phyloP scores from a whole-genome alignment of 1,140 invertebrate genomes.

The Harpegnathos saltator region DNA sequence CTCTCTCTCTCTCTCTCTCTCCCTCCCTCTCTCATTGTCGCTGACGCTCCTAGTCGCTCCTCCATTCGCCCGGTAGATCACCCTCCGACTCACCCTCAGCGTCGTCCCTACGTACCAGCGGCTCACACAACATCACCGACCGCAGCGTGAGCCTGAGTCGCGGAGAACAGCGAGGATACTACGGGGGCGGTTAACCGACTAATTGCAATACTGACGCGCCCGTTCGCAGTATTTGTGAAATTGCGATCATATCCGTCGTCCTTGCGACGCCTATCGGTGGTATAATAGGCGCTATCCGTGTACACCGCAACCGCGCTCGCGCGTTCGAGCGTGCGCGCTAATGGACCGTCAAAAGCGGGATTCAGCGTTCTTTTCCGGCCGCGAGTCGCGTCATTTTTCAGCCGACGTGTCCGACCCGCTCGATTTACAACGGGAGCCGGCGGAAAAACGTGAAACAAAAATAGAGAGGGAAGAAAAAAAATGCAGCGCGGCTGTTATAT shows the following conservation, averaged over 20 bases:
- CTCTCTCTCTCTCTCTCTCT: background rate
- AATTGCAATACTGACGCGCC: conserved; percentile 81
- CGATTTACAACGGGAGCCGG: conserved; percentile 31
- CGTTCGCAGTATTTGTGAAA: conserved; percentile 78
- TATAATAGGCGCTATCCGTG: conserved; percentile 46
- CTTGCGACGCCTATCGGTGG: conserved; percentile 53
- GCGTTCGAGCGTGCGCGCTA: conserved; percentile 37
- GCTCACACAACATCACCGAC: conserved; percentile 57
- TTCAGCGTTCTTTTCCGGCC: conserved; percentile 58
- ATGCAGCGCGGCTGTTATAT: conserved; percentile 45
- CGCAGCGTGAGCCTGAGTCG: conserved; percentile 51
- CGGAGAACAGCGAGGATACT: conserved; percentile 41
- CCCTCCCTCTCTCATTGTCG: background rate
- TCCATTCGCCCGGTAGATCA: background rate
- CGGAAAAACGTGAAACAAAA: background rate
- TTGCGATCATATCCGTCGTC: conserved; percentile 75
- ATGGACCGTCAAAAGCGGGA: conserved; percentile 61
- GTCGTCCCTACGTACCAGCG: conserved; percentile 39
- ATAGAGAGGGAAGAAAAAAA: conserved; percentile 13
- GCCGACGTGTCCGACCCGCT: conserved; percentile 36
- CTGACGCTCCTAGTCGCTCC: conserved; percentile 25
- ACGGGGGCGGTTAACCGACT: conserved; percentile 79
- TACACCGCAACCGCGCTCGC: conserved; percentile 13
- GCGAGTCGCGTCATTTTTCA: conserved; percentile 66
- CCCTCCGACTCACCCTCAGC: conserved; percentile 36